A percentile compares a stretch with the other conserved stretches of the same genome.
These are phyloP conservation scores for Drosophila quadrilineata DNA, from an alignment of 1,140 invertebrate species.

Conservation along the genomic window DNA sequence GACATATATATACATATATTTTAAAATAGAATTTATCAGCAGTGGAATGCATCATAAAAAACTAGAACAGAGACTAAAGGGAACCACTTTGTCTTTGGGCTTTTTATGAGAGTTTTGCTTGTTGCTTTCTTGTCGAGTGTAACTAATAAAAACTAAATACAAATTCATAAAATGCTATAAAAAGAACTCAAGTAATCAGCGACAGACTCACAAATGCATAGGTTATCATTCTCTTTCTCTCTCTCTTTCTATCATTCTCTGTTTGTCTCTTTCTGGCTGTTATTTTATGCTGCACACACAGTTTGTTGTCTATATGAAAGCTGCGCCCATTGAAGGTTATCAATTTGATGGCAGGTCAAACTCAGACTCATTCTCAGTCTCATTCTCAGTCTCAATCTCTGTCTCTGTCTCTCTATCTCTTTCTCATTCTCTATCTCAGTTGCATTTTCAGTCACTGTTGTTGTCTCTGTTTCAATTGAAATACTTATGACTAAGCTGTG, in stretches of 20 bases:
- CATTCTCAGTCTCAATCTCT: neutral
- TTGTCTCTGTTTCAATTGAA: slow-evolving; percentile 51
- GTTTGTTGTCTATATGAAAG: slow-evolving; percentile 47
- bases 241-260: no score
- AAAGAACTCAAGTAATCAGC: slow-evolving; percentile 34
- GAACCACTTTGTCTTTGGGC: slow-evolving; percentile 41
- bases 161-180: slow-evolving; percentile 16
- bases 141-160: slow-evolving; percentile 4
- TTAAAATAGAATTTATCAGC: slow-evolving; percentile 46
- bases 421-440: slow-evolving; percentile 1
- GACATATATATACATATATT: slow-evolving; percentile 11
- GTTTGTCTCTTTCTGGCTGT: no score
- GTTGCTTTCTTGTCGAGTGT: neutral
- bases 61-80: slow-evolving; percentile 1
- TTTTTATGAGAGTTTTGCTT: slow-evolving; percentile 39
- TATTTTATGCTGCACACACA: no score
- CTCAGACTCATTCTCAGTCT: neutral
- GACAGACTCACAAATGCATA: slow-evolving; percentile 27
- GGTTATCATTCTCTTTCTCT: no score
- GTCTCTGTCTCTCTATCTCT: neutral
- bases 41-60: slow-evolving; percentile 51
- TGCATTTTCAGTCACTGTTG: slow-evolving; percentile 33
- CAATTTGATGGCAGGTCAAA: slow-evolving; percentile 66
- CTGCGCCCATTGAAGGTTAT: slow-evolving; percentile 47
- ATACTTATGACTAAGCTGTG: slow-evolving; percentile 68